Conservation (phyloP, 2,888 invertebrate genomes). For the Hybos culiciformis region DNA sequence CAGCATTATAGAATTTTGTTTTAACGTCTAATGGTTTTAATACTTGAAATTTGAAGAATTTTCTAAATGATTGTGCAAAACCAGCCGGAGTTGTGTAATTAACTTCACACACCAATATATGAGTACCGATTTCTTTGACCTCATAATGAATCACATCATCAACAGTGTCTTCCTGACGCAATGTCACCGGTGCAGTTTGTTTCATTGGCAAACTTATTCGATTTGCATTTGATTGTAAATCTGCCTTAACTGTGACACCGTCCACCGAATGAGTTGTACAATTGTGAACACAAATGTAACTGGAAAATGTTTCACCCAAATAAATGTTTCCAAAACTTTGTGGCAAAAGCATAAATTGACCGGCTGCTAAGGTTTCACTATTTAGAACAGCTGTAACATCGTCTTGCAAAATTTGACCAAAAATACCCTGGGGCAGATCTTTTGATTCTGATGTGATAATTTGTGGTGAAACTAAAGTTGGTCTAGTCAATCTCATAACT, state of each 20-base stretch:
- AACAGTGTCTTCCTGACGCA: slow-evolving; percentile 68
- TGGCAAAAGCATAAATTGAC: slow-evolving; percentile 82
- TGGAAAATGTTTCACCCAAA: slow-evolving; percentile 94
- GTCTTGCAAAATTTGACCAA: slow-evolving; percentile 62
- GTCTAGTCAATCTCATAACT: slow-evolving; percentile 92
- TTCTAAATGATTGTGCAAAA: slow-evolving; percentile 74
- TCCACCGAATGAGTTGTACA: slow-evolving; percentile 66
- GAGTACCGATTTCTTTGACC: slow-evolving; percentile 97
- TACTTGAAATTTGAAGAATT: slow-evolving; percentile 97
- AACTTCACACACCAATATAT: slow-evolving; percentile 97
- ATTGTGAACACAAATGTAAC: slow-evolving; percentile 94
- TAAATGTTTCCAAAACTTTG: slow-evolving; percentile 98
- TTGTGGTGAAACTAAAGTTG: slow-evolving; percentile 69
- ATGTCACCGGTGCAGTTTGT: slow-evolving; percentile 43
- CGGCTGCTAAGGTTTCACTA: slow-evolving; percentile 68
- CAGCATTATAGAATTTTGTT: slow-evolving; percentile 95
- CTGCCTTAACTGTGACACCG: slow-evolving; percentile 49
- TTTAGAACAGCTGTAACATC: slow-evolving; percentile 75
- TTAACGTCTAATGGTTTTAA: slow-evolving; percentile 96
- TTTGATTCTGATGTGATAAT: slow-evolving; percentile 73
- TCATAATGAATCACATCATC: slow-evolving; percentile 96
- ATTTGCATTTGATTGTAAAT: slow-evolving; percentile 85
- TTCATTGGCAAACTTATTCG: slow-evolving; percentile 67
- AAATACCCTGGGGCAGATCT: slow-evolving; percentile 69
- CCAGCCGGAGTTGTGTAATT: slow-evolving; percentile 67